A percentile compares a stretch with the other conserved stretches of the same genome.
phyloP scores from a whole-genome alignment of 2,888 invertebrate genomes.

The Lithodes maja region DNA sequence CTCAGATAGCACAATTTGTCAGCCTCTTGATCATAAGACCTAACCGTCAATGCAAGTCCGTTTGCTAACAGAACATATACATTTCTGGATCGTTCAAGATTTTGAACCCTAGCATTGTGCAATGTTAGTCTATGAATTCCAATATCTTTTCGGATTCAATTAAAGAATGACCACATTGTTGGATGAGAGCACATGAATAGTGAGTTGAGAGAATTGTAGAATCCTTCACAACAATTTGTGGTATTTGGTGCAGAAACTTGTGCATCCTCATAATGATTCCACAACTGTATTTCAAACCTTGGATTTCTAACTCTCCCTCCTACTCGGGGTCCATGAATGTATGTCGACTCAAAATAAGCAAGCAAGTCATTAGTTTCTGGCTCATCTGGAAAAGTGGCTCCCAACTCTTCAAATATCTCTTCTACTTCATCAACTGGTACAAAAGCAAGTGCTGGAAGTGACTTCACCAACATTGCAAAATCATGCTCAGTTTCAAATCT shows the following conservation, averaged over 20 bases:
- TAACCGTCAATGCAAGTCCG: too few relatives aligned
- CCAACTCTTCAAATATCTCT: background rate
- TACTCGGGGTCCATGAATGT: background rate
- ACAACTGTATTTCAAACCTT: background rate
- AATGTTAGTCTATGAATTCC: conserved; percentile 6
- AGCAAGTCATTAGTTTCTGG: background rate
- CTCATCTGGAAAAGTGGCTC: conserved; percentile 4
- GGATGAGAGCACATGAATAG: conserved; percentile 4
- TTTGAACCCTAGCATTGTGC: background rate
- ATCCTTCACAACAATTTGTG: conserved; percentile 4
- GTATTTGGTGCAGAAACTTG: background rate
- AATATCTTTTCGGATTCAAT: background rate
- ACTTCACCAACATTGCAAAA: background rate
- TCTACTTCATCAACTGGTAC: conserved; percentile 5
- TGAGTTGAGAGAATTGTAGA: background rate
- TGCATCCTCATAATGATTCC: conserved; percentile 2
- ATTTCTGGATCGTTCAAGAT: conserved; percentile 9
- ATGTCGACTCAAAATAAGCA: background rate
- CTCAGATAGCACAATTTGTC: too few relatives aligned
- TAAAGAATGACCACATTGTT: conserved; percentile 2
- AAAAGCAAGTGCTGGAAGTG: conserved; percentile 7
- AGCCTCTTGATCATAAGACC: too few relatives aligned
- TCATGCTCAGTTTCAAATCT: background rate
- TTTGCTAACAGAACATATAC: background rate
- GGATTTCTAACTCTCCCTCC: conserved; percentile 20